Evolutionary conservation across 2,113 vertebrate species (phyloP), one percentile per base, ranked within the genome.

Genomic region (Phocoena phocoena): DNA sequence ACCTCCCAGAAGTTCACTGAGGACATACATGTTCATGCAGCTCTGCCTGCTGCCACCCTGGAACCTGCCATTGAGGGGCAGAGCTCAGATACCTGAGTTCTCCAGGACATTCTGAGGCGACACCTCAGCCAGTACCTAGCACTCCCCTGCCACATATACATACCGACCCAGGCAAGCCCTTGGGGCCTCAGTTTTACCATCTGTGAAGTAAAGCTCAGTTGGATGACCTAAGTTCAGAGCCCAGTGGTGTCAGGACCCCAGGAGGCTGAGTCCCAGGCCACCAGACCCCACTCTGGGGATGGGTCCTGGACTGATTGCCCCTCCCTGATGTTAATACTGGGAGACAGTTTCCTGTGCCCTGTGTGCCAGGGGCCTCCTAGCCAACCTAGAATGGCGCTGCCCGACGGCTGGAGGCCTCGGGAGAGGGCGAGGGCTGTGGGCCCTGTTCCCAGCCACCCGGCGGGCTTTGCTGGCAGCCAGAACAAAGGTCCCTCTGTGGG

Each of bases 401-500:
- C 93, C 70, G 53, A 95, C 4, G 96, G 93, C 96, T 92, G 95
- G 98, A 98, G 97, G 98, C 98, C 98, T 98, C 88, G 83, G 98
- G 98, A 98, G 89, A 96, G 98, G 98, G 98, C 98, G 97, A 97
- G 96, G 62, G 97, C 97, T 76, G 4, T 96, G 98, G 98, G 98
- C 98, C 84, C 83, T 90, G 90, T 98, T 97, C 98, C 98, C 97
- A 97, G 98, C 96, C 25, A 88, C 84, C 97, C 85, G 96, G 98
- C 97, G 33, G 98, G 98, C 98, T 74, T 93, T 98, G 97, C 95
- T 99, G 98, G 99, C 98, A 98, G 90, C 2, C 97, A 3, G 33
- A 98, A 99, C 99, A 99, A 99, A 98, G 98, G 95, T 2, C 95
- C 97, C 97, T 99, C 98, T 99, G 98, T 99, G 98, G 92, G 8